Evolutionary conservation across 1,140 invertebrate species (phyloP).

Genomic region (Thrips palmi): DNA sequence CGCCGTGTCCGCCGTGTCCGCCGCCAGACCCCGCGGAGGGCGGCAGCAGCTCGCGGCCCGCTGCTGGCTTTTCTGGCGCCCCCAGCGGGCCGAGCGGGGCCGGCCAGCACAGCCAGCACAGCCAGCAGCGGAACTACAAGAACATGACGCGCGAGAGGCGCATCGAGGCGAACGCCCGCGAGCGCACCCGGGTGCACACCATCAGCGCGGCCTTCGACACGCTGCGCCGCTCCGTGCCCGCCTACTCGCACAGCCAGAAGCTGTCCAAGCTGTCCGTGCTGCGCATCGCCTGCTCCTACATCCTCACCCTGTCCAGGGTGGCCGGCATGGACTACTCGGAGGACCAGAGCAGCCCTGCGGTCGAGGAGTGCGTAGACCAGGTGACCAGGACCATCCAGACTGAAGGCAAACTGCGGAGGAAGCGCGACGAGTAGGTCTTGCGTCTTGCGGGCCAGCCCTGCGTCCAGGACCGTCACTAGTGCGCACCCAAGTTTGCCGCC

Average conservation of each 20-base stretch:
- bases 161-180: constrained; percentile 84
- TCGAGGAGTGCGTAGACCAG: constrained; percentile 62
- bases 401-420: constrained; percentile 73
- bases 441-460: no score
- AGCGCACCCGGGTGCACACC: constrained; percentile 80
- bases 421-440: constrained; percentile 65
- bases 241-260: constrained; percentile 84
- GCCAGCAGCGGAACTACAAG: constrained; percentile 76
- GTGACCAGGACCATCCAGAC: constrained; percentile 79
- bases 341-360: constrained; percentile 26
- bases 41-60: constrained; percentile 5
- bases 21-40: constrained; percentile 9
- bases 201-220: constrained; percentile 90
- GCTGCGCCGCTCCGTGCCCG: constrained; percentile 60
- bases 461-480: no score
- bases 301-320: constrained; percentile 58
- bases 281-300: constrained; percentile 79
- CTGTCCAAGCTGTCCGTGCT: constrained; percentile 80
- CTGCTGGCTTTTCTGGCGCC: no score
- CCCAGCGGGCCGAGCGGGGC: neutral
- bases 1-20: neutral
- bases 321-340: constrained; percentile 38
- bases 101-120: constrained; percentile 16
- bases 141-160: constrained; percentile 83
- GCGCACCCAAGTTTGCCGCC: no score